Evolutionary conservation across 1,140 invertebrate species (phyloP).

Genomic region (Bemisia tabaci): DNA sequence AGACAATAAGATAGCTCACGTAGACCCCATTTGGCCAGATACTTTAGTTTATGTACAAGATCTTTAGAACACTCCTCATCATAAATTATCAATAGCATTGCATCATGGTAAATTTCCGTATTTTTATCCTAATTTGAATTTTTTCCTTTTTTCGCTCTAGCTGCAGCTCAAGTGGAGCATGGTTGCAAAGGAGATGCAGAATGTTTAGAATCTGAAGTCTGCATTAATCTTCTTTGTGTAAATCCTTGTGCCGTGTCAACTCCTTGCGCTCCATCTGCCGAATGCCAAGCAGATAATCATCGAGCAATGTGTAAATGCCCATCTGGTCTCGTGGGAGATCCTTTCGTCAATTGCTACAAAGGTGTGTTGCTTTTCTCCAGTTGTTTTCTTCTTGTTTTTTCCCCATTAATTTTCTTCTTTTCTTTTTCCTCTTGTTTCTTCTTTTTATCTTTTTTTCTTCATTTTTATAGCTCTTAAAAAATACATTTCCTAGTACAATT

Average conservation of each 20-base stretch:
- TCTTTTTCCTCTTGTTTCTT: not conserved
- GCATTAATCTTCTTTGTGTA: constrained; percentile 54
- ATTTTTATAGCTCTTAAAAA: not conserved
- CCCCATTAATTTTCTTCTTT: not conserved
- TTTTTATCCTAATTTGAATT: constrained; percentile 13
- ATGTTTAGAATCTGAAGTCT: constrained; percentile 55
- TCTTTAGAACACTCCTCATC: not conserved
- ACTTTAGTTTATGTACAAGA: constrained; percentile 9
- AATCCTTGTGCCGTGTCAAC: constrained; percentile 58
- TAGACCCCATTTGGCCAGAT: no score
- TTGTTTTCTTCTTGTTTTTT: not conserved
- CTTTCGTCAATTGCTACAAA: constrained; percentile 60
- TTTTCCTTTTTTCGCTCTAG: not conserved
- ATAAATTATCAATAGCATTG: no score
- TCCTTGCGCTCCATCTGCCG: constrained; percentile 63
- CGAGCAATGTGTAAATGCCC: constrained; percentile 63
- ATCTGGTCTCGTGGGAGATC: constrained; percentile 58
- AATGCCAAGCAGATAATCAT: constrained; percentile 61
- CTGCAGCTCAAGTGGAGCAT: constrained; percentile 34
- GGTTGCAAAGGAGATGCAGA: constrained; percentile 55
- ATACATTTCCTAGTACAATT: not conserved
- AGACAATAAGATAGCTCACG: no score
- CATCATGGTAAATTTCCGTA: constrained; percentile 14
- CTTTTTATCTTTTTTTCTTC: not conserved
- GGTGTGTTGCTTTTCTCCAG: constrained; percentile 30